Percentiles rank a stretch among this genome's conserved stretches.
Conservation (phyloP, 2,888 invertebrate species). For the Andrena marginata region DNA sequence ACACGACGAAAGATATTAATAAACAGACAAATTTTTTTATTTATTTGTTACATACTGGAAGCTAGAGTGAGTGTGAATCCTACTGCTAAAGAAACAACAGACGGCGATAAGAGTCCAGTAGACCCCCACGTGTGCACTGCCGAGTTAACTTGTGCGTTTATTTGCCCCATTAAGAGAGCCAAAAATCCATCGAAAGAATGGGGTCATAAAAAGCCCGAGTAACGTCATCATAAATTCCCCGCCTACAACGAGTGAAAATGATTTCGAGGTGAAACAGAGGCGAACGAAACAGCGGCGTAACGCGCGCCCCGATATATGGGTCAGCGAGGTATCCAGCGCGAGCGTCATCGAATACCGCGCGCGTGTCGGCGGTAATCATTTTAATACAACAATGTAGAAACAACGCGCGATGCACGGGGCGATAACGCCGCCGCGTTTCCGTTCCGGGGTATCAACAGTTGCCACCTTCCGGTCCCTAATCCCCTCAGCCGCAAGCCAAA, state of each 20-base stretch:
- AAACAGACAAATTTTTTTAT: too few relatives aligned
- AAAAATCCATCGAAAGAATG: not conserved
- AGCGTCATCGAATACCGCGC: not conserved
- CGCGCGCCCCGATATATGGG: not conserved
- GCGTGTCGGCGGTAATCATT: slow-evolving; percentile 34
- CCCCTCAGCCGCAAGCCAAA: slow-evolving; percentile 52
- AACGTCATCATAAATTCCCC: not conserved
- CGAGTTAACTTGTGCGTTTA: too few relatives aligned
- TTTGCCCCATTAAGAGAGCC: not conserved
- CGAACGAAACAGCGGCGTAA: not conserved
- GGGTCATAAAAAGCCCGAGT: not conserved
- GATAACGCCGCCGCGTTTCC: slow-evolving; percentile 49
- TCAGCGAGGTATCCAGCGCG: slow-evolving; percentile 19
- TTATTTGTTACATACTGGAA: too few relatives aligned
- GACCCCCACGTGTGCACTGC: too few relatives aligned
- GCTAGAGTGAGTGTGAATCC: too few relatives aligned
- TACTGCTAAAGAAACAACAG: too few relatives aligned
- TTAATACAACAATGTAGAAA: slow-evolving; percentile 15
- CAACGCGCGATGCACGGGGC: slow-evolving; percentile 10
- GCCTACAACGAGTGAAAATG: not conserved
- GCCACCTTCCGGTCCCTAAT: slow-evolving; percentile 60
- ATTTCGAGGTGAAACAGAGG: not conserved
- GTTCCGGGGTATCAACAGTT: slow-evolving; percentile 53
- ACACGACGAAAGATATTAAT: too few relatives aligned
- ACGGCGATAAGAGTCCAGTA: too few relatives aligned